Conservation (phyloP, 2,113 vertebrate species). For the Scomber colias region DNA sequence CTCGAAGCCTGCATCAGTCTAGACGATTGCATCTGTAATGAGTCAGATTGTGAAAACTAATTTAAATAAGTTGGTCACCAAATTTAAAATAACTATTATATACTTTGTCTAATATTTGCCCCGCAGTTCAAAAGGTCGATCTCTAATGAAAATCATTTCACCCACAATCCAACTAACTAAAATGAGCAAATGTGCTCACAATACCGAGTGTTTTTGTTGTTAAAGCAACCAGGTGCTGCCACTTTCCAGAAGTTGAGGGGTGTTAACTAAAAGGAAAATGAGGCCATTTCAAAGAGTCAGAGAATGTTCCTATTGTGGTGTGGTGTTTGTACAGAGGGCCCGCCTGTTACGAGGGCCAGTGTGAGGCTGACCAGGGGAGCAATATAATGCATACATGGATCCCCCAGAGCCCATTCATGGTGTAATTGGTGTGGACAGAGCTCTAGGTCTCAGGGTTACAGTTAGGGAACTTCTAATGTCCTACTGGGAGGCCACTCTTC, state of each 20-base stretch:
- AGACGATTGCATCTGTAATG: background rate
- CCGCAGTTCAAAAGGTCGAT: conserved; percentile 6
- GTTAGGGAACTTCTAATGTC: conserved; percentile 74
- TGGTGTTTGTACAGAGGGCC: conserved; percentile 74
- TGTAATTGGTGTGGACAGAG: conserved; percentile 85
- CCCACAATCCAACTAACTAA: conserved; percentile 10
- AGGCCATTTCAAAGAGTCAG: conserved; percentile 77
- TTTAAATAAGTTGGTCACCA: background rate
- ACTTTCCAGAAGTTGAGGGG: conserved; percentile 77
- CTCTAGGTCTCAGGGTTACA: conserved; percentile 75
- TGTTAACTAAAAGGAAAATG: conserved; percentile 75
- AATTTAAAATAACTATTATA: background rate
- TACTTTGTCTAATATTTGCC: background rate
- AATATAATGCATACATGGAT: conserved; percentile 82
- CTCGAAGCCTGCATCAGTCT: background rate
- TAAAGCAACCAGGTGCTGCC: conserved; percentile 60
- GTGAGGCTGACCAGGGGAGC: conserved; percentile 73
- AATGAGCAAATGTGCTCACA: conserved; percentile 48
- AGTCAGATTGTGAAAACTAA: background rate
- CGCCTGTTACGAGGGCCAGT: conserved; percentile 70
- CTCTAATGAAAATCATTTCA: background rate
- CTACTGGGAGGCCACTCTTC: conserved; percentile 70
- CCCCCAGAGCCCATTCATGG: conserved; percentile 81
- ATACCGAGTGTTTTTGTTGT: conserved; percentile 53
- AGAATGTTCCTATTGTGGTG: conserved; percentile 81